These are phyloP conservation scores for Caenorhabditis wallacei DNA, from an alignment of 2,888 invertebrate species.

Conservation along the genomic window DNA sequence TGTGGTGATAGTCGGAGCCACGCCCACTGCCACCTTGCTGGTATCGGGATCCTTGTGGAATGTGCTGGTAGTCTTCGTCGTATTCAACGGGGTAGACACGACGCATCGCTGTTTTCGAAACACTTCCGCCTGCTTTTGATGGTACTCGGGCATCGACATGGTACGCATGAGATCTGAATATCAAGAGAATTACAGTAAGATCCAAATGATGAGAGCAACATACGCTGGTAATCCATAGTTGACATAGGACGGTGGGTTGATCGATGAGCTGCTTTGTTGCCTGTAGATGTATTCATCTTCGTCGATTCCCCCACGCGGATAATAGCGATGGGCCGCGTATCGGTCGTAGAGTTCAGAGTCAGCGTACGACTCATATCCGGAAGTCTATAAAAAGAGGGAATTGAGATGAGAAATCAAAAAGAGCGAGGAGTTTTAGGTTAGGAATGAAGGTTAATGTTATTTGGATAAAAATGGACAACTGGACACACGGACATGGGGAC, in stretches of 20 bases:
- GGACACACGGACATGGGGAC: constrained; percentile 24
- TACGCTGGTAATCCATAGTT: constrained; percentile 67
- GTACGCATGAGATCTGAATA: constrained; percentile 64
- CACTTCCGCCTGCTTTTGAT: constrained; percentile 53
- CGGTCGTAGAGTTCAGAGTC: constrained; percentile 72
- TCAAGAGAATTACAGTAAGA: not conserved
- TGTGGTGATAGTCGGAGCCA: constrained; percentile 74
- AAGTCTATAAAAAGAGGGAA: constrained; percentile 51
- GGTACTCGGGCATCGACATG: constrained; percentile 61
- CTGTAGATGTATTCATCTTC: constrained; percentile 47
- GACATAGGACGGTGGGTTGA: constrained; percentile 63
- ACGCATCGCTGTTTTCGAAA: constrained; percentile 59
- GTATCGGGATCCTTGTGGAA: constrained; percentile 30
- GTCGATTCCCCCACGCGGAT: constrained; percentile 41
- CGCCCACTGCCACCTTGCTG: constrained; percentile 28
- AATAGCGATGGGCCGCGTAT: constrained; percentile 73
- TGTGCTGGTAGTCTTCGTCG: constrained; percentile 49
- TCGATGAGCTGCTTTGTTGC: constrained; percentile 54
- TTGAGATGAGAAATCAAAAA: not conserved
- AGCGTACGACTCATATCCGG: constrained; percentile 61
- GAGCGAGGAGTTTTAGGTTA: not conserved
- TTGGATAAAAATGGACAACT: constrained; percentile 15
- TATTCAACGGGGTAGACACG: constrained; percentile 44
- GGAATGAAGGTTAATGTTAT: constrained; percentile 18
- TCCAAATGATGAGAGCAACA: not conserved